A percentile compares a stretch with the other conserved stretches of the same genome.
These are phyloP conservation scores for Oophaga pumilio DNA, from an alignment of 2,113 vertebrate species.

Conservation along the genomic window DNA sequence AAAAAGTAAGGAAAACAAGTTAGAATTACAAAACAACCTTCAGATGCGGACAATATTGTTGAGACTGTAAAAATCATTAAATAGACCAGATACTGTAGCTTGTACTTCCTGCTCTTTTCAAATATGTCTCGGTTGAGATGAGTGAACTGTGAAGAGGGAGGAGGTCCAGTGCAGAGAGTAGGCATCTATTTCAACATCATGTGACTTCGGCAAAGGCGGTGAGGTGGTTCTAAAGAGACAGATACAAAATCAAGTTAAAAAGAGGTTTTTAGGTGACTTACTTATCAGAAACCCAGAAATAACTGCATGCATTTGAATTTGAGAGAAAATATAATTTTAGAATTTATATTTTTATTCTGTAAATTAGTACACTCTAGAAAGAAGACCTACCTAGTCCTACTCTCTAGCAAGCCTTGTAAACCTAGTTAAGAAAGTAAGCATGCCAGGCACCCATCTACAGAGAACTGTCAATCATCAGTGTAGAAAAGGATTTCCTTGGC, in stretches of 20 bases:
- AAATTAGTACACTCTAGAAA: too few relatives aligned
- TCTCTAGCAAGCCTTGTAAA: too few relatives aligned
- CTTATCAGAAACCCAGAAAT: background rate
- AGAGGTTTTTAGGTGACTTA: background rate
- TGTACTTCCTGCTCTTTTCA: conserved; percentile 66
- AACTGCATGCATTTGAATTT: background rate
- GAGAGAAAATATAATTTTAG: background rate
- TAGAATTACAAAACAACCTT: conserved; percentile 69
- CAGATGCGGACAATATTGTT: conserved; percentile 62
- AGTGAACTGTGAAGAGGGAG: conserved; percentile 87
- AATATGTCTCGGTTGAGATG: conserved; percentile 76
- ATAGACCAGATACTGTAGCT: conserved; percentile 65
- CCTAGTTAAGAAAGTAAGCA: too few relatives aligned
- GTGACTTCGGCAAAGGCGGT: conserved; percentile 96
- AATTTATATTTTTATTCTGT: too few relatives aligned
- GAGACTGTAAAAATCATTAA: conserved; percentile 73
- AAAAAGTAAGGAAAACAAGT: conserved; percentile 64
- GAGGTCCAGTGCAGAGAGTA: conserved; percentile 92
- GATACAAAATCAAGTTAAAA: conserved; percentile 41
- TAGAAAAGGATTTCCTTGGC: too few relatives aligned
- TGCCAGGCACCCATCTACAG: too few relatives aligned
- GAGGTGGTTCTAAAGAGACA: conserved; percentile 90
- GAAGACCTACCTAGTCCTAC: too few relatives aligned
- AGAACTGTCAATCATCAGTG: too few relatives aligned
- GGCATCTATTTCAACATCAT: conserved; percentile 89